phyloP scores from a whole-genome alignment of 2,113 vertebrate species.

The Epinephelus moara region DNA sequence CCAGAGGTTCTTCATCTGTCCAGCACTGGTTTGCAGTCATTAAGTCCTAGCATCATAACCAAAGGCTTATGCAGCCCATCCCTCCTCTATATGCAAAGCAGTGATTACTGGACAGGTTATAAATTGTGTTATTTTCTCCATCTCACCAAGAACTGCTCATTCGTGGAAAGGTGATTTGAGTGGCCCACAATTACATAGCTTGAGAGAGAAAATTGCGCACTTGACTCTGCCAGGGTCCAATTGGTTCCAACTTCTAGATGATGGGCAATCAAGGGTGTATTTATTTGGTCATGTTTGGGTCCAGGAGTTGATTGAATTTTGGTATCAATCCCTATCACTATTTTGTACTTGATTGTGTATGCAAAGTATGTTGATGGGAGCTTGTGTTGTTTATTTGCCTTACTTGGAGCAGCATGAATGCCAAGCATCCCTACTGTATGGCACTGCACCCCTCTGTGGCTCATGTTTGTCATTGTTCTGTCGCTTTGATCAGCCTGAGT shows the following conservation, averaged over 20 bases:
- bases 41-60: constrained; percentile 58
- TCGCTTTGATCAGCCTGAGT: constrained; percentile 71
- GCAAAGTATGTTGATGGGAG: constrained; percentile 60
- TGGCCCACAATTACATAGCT: constrained; percentile 67
- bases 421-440: constrained; percentile 58
- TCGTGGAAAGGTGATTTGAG: constrained; percentile 74
- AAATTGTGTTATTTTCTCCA: constrained; percentile 74
- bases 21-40: constrained; percentile 52
- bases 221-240: constrained; percentile 71
- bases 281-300: constrained; percentile 71
- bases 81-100: constrained; percentile 70
- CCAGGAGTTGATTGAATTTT: constrained; percentile 71
- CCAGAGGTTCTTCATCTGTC: constrained; percentile 53
- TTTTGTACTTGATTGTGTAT: constrained; percentile 68
- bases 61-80: constrained; percentile 52
- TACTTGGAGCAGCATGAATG: constrained; percentile 8
- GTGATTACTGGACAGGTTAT: constrained; percentile 75
- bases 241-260: constrained; percentile 73
- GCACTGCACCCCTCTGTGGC: constrained; percentile 49
- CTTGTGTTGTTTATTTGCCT: constrained; percentile 68
- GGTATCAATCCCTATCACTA: constrained; percentile 54
- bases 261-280: constrained; percentile 73
- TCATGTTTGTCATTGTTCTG: constrained; percentile 71
- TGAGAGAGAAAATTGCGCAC: constrained; percentile 68
- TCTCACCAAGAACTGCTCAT: constrained; percentile 71